phyloP scores from a whole-genome alignment of 2,797 vertebrate genomes.

The Periophthalmus magnuspinnatus region DNA sequence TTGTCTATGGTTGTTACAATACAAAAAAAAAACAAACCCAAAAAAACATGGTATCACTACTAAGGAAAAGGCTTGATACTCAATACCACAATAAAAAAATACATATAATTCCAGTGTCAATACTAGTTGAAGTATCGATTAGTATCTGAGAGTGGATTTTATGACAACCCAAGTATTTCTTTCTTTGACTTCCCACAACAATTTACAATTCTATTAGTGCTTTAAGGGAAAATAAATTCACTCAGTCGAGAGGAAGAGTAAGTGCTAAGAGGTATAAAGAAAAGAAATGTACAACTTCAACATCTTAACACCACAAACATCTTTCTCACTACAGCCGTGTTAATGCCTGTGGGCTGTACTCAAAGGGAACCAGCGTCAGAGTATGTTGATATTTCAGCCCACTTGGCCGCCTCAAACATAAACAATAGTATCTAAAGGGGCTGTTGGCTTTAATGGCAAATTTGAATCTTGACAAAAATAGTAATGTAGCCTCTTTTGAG shows the following conservation, averaged over 20 bases:
- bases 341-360: constrained; percentile 2
- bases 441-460: constrained; percentile 4
- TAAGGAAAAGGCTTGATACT: no score
- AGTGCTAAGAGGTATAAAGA: background rate
- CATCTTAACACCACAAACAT: background rate
- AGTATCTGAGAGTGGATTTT: no score
- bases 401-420: constrained; percentile 3
- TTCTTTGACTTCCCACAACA: background rate
- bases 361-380: constrained; percentile 1
- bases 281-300: background rate
- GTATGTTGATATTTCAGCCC: constrained; percentile 7
- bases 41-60: no score
- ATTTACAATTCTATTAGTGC: background rate
- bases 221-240: background rate
- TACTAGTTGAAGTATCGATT: no score
- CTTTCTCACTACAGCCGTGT: background rate
- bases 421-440: background rate
- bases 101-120: no score
- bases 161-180: no score
- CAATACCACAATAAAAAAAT: no score
- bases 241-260: background rate
- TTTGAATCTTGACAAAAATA: constrained; percentile 7
- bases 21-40: no score
- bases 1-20: no score
- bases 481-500: constrained; percentile 5